Conservation (phyloP, 2,113 vertebrate species). For the Pandion haliaetus region DNA sequence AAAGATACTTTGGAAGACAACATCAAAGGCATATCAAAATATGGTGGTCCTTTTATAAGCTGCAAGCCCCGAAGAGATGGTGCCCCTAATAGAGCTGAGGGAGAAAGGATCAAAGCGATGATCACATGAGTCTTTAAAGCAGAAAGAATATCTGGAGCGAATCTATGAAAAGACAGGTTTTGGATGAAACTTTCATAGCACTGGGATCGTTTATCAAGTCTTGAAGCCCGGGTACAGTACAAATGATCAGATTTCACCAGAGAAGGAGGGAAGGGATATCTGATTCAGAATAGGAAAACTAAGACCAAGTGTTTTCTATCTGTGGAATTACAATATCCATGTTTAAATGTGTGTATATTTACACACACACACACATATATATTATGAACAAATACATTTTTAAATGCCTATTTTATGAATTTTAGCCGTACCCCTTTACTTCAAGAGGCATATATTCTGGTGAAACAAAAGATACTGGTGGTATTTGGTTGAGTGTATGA, state of each 20-base stretch:
- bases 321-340: background rate
- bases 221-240: background rate
- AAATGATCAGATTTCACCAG: conserved; percentile 27
- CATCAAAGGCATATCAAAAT: conserved; percentile 67
- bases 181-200: conserved; percentile 50
- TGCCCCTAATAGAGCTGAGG: conserved; percentile 48
- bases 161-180: conserved; percentile 57
- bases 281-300: background rate
- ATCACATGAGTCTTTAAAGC: conserved; percentile 63
- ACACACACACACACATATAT: too few species aligned
- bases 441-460: background rate
- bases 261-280: background rate
- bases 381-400: background rate
- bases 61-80: conserved; percentile 55
- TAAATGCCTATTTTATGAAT: rapidly evolving
- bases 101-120: conserved; percentile 55
- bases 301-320: background rate
- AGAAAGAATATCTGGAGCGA: conserved; percentile 56
- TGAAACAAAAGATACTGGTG: background rate
- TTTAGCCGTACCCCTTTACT: background rate
- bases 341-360: background rate
- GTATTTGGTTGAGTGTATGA: background rate
- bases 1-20: conserved; percentile 65
- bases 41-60: conserved; percentile 64
- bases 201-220: conserved; percentile 46